Base-by-base conservation (phyloP, 2,113 vertebrate species). In the Ranitomeya imitator region DNA sequence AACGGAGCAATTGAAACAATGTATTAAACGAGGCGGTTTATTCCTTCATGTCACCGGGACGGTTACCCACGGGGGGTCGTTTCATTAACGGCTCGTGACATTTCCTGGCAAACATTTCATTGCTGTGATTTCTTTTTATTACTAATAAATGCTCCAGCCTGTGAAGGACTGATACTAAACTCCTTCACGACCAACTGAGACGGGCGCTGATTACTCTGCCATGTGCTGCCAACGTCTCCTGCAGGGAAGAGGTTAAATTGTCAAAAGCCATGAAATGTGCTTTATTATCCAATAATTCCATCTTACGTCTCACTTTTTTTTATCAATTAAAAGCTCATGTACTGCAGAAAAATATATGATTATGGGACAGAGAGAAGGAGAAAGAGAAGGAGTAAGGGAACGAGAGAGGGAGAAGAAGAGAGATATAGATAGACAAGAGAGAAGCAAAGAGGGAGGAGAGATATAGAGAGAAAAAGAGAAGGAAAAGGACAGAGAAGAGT, bases 21-120 rank as follows among this genome's bases (percentile, higher is more conserved):
- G 82, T 76, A 89, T 89, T 89, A 78, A 89, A 89, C 23, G 82
- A 89, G 82, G 81, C 87, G 14, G 87, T 85, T 79, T 89, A 89
- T 85, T 67, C 82, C 82, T 78, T 26, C 51, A 45, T 84, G 60
- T 85, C 81, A 84, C 87, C 60, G n/a, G 59, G 82, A 85, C 51
- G 51, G 81, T 85, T 84, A 73, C 87, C 87, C 52, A 45, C 21
- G 55, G 82, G 87, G 73, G 81, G 81, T 89, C 18, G 82, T 89
- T 85, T 89, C 87, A 84, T 89, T 89, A 89, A 67, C 26, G 60
- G 82, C 87, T 79, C 18, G 74, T 69, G 82, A 79, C 73, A 52
- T 83, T 84, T 77, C 81, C 71, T 85, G 73, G 15, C 81, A 85
- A 84, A 89, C 65, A 79, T 89, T 89, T 84, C 74, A 89, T 57